Evolutionary conservation across 2,113 vertebrate genomes (phyloP).

Genomic region (Varanus salvator): DNA sequence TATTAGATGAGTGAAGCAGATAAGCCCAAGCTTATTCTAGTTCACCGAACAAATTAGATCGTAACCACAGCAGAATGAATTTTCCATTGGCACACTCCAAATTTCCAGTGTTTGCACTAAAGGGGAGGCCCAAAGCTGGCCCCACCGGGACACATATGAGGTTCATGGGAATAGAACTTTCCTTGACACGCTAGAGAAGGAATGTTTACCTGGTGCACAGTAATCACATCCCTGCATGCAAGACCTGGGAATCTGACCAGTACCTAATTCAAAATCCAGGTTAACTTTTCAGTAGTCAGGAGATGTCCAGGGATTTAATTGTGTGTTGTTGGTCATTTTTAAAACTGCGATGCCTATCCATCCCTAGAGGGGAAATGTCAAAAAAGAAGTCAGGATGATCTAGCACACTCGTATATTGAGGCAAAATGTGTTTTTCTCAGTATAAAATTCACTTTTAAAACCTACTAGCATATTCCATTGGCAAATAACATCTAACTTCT

Average conservation of each 20-base stretch:
- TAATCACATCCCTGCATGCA: neutral
- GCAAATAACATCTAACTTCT: neutral
- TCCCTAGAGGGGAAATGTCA: accelerated
- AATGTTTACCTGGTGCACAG: neutral
- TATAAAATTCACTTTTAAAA: neutral
- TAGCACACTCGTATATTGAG: neutral
- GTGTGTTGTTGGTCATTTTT: neutral
- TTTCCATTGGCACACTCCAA: neutral
- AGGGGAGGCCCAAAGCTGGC: too few species aligned
- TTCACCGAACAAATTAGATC: neutral
- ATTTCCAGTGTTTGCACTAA: neutral
- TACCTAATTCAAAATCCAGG: neutral
- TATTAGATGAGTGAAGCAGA: neutral
- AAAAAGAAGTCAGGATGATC: neutral
- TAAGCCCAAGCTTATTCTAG: neutral
- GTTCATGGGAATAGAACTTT: neutral
- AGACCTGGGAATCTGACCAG: neutral
- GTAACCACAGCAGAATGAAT: neutral
- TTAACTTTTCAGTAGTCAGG: neutral
- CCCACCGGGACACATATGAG: too few species aligned
- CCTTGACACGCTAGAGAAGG: neutral
- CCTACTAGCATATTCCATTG: neutral
- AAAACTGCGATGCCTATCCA: neutral
- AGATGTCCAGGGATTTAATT: neutral
- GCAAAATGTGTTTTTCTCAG: neutral